Base-by-base conservation (phyloP, 2,888 invertebrate genomes). In the Tipula unca region DNA sequence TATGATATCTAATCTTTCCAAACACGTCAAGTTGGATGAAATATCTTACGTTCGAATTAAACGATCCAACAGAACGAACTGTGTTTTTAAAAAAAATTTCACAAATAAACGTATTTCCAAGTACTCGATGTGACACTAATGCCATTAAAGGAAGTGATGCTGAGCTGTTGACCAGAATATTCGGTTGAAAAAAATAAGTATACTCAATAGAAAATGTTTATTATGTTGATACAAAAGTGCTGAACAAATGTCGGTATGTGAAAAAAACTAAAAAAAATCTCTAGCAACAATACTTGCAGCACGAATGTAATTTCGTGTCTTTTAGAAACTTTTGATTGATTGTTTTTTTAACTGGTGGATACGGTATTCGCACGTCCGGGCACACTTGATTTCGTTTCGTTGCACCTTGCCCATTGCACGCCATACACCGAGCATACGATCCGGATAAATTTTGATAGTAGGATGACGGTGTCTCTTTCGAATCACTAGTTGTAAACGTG, bases 281-380 rank as follows among this genome's bases (percentile, higher is more conserved):
- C 32, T 85, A 85, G 29, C 85, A 85, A 29, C 85, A 85, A 39
- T 42, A 85, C 36, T 25, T 39, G n/a, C 85, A 85, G 29, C 85
- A 85, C 8, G 25, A 14, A 29, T 85, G 85, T 6, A 39, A 29
- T n/a, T 85, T 39, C 13, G 39, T 36, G 14, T 85, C 39, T n/a
- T 85, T 39, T 36, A 85, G 3, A 29, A 39, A 39, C 13, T 85
- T 39, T 39, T 20, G 36, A 20, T 85, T 85, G 4, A 42, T 85
- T 10, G 85, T 85, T 85, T 42, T 85, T 25, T 39, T 36, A 39
- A 39, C 25, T 25, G 89, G 89, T 87, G 89, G 88, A 91, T 90
- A 91, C 85, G 91, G 91, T 85, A 90, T 88, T 8, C 91, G 89
- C 85, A 89, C 89, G 85, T 90, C 91, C 0, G 91, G 91, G 87